Conservation (phyloP, 1,140 invertebrate species). For the Hypsibius dujardini region DNA sequence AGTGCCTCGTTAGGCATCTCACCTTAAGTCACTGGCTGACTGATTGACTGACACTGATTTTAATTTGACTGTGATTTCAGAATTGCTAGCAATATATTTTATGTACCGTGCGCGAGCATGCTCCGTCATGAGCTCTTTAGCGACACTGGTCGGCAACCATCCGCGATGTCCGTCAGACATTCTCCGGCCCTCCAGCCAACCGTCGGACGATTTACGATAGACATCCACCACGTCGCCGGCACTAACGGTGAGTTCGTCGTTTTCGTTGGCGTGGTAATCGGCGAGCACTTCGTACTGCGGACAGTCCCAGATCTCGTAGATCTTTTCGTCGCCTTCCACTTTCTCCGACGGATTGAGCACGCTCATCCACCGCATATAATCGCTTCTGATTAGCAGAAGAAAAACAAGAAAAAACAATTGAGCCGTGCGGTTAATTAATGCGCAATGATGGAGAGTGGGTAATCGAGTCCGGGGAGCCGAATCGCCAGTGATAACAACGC, state of each 20-base stretch:
- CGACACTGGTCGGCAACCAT: slow-evolving; percentile 81
- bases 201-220: slow-evolving; percentile 67
- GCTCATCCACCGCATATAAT: slow-evolving; percentile 62
- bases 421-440: too few relatives aligned
- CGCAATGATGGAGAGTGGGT: neutral
- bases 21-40: too few relatives aligned
- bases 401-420: neutral
- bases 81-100: too few relatives aligned
- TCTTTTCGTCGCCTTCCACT: slow-evolving; percentile 56
- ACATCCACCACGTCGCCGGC: slow-evolving; percentile 80
- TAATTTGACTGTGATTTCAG: too few relatives aligned
- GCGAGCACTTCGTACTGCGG: slow-evolving; percentile 55
- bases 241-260: slow-evolving; percentile 65
- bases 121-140: slow-evolving; percentile 69
- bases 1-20: too few relatives aligned
- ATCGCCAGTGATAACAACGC: slow-evolving; percentile 19
- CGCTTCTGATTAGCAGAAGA: slow-evolving; percentile 35
- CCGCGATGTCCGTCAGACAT: slow-evolving; percentile 68
- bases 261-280: slow-evolving; percentile 57
- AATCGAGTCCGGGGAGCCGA: slow-evolving; percentile 16
- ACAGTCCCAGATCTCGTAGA: slow-evolving; percentile 76
- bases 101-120: slow-evolving; percentile 57
- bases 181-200: slow-evolving; percentile 81
- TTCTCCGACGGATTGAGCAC: slow-evolving; percentile 48
- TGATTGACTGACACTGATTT: too few relatives aligned